Evolutionary conservation across 2,113 vertebrate genomes (phyloP).

Genomic region (Dasyornis broadbenti): DNA sequence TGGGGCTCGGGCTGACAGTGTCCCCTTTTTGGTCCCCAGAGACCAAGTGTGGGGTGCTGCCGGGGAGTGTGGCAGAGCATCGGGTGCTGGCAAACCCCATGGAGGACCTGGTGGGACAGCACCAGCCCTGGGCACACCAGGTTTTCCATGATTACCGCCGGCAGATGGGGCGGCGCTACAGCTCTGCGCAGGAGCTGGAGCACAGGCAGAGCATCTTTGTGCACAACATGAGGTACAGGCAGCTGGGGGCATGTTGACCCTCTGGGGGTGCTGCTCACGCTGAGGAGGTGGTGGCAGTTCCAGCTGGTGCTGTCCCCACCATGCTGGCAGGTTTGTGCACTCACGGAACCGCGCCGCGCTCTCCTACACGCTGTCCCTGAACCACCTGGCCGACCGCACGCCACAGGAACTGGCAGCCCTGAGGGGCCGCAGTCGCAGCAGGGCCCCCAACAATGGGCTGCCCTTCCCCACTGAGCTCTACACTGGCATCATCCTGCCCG

Average conservation of each 20-base stretch:
- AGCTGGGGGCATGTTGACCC: rapidly evolving
- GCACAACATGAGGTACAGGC: conserved; percentile 75
- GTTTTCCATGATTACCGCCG: conserved; percentile 73
- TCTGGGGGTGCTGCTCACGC: background rate
- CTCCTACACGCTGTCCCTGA: conserved; percentile 71
- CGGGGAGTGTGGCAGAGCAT: conserved; percentile 46
- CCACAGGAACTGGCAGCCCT: conserved; percentile 65
- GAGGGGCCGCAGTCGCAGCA: conserved; percentile 54
- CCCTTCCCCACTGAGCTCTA: conserved; percentile 62
- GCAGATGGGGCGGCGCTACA: conserved; percentile 63
- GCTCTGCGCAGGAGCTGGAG: conserved; percentile 68
- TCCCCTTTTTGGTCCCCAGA: background rate
- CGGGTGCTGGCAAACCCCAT: conserved; percentile 79
- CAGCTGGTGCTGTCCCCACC: background rate
- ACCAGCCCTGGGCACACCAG: conserved; percentile 61
- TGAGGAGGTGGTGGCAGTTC: rapidly evolving
- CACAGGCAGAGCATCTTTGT: conserved; percentile 75
- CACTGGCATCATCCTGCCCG: conserved; percentile 60
- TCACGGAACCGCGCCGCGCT: conserved; percentile 77
- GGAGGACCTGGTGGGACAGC: conserved; percentile 76
- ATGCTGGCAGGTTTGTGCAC: conserved; percentile 66
- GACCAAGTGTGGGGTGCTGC: background rate
- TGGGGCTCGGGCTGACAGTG: rapidly evolving
- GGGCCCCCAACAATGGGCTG: conserved; percentile 65
- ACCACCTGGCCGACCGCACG: conserved; percentile 75